A percentile compares a stretch with the other conserved stretches of the same genome.
Conservation (phyloP, 2,888 invertebrate species). For the Mylabris sibirica region DNA sequence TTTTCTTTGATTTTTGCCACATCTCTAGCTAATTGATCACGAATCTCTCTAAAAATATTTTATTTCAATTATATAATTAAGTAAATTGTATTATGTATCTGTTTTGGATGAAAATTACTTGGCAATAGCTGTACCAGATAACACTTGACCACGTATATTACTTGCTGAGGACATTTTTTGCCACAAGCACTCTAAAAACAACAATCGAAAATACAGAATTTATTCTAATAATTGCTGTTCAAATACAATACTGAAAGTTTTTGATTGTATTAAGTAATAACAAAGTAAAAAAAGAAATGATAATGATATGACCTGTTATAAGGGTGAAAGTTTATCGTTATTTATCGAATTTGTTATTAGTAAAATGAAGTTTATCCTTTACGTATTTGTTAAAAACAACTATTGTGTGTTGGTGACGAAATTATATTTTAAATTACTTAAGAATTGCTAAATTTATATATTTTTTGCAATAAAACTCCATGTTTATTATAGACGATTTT, state of each 20-base stretch:
- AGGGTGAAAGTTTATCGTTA: conserved; percentile 6
- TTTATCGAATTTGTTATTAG: neutral
- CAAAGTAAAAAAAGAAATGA: neutral
- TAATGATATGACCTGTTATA: neutral
- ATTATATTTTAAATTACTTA: neutral
- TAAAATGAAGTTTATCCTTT: neutral
- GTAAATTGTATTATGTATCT: too few species aligned
- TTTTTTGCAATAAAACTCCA: neutral
- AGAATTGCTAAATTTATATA: neutral
- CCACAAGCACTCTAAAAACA: conserved; percentile 19
- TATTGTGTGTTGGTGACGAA: neutral
- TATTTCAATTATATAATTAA: conserved; percentile 3
- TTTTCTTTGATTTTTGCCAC: conserved; percentile 68
- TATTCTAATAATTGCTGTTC: neutral
- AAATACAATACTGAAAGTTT: neutral
- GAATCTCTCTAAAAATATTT: conserved; percentile 71
- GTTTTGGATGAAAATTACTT: conserved; percentile 66
- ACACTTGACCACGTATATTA: conserved; percentile 59
- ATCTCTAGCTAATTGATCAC: conserved; percentile 71
- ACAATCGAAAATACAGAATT: conserved; percentile 10
- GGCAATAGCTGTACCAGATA: conserved; percentile 75
- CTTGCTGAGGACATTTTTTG: conserved; percentile 47
- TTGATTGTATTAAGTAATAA: neutral
- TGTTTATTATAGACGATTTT: neutral
- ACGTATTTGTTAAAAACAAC: neutral